Base-by-base conservation (phyloP, 2,797 vertebrate species). In the Anniella stebbinsi region DNA sequence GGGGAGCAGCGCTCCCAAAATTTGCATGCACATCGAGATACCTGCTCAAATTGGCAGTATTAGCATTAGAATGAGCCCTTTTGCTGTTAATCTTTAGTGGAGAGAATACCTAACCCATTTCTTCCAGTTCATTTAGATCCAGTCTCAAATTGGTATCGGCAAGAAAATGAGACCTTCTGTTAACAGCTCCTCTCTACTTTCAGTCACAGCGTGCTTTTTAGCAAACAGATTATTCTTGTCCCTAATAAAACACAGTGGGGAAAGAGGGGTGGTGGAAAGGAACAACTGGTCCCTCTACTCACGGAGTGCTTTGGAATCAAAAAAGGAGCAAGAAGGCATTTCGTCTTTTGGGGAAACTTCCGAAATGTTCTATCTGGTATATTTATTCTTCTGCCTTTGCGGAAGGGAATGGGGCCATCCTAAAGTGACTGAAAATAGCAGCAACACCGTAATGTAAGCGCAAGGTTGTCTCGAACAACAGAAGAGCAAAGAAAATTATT, bases 171-270 rank as follows among this genome's bases (percentile, higher is more conserved):
- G 51, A 36, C 38, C 69, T 82, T 60, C 41, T 4, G 36, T 28
- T 73, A 57, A 70, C 36, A 69, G 36, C 9, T 67, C 0, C 0
- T 63, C 81, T 87, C 18, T n/a, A 18, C 48, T 67, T 89, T 73
- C 6, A 13, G 0, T 72, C 15, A 69, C 33, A 33, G 80, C 17
- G 48, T 5, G 28, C 21, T 90, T 60, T n/a, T 76, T 2, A 76
- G 9, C 45, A 80, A 66, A 9, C 0, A 0, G 77, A 48, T 23
- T 33, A 0, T 0, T 18, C n/a, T 48, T 25, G 25, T 36, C 23
- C 63, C 33, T 41, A 67, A 36, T 13, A 54, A 11, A 88, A 80
- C 60, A 36, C 33, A 17, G n/a, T 4, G 4, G 10, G n/a, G 17
- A 73, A 13, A 38, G 30, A 41, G 17, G 18, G 67, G 15, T 7